Percentiles rank a stretch among this genome's conserved stretches.
phyloP scores from a whole-genome alignment of 2,113 vertebrate species.

The Lamprotornis superbus region DNA sequence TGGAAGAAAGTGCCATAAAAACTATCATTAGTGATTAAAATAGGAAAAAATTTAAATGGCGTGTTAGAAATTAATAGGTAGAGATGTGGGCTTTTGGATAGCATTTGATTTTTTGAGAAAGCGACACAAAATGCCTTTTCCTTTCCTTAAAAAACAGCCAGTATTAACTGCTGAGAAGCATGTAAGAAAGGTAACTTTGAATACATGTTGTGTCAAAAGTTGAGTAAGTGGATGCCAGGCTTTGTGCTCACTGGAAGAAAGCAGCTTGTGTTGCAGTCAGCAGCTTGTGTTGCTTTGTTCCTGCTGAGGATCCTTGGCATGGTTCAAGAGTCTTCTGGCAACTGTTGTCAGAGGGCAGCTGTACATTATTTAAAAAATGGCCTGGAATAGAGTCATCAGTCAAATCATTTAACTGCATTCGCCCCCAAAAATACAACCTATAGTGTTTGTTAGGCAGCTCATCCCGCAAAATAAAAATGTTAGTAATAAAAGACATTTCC shows the following conservation, averaged over 20 bases:
- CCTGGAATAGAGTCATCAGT: neutral
- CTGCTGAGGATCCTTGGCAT: neutral
- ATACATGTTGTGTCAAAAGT: neutral
- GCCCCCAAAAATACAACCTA: neutral
- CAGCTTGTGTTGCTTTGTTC: neutral
- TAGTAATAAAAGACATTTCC: neutral
- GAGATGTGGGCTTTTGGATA: neutral
- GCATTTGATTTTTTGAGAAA: neutral
- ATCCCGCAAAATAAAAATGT: neutral
- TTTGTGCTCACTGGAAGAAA: neutral
- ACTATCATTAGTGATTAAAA: neutral
- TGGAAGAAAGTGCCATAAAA: neutral
- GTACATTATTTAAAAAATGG: neutral
- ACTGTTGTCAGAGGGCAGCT: neutral
- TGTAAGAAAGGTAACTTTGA: neutral
- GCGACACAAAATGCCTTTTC: neutral
- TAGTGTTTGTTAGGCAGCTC: neutral
- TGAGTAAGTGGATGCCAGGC: fast-evolving
- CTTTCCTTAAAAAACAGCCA: neutral
- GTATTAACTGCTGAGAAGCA: neutral
- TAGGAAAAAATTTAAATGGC: neutral
- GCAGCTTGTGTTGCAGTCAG: neutral
- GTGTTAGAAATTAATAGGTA: neutral
- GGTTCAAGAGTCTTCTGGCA: neutral
- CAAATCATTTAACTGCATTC: neutral